Conservation (phyloP, 2,113 vertebrate species). For the Sisor rabdophorus region DNA sequence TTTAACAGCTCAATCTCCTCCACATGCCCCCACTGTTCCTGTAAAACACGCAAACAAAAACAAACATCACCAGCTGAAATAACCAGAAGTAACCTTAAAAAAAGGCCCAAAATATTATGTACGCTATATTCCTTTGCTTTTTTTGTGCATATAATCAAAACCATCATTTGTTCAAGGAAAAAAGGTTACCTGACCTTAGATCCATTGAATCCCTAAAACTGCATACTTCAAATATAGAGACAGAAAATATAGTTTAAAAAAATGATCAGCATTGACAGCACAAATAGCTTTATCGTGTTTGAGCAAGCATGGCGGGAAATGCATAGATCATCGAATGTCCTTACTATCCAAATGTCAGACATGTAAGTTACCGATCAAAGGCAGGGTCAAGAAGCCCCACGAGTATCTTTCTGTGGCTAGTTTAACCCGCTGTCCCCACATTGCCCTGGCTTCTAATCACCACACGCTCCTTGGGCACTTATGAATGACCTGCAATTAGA, state of each 20-base stretch:
- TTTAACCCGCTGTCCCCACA: conserved; percentile 30
- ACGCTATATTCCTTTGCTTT: background rate
- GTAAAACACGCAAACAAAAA: conserved; percentile 26
- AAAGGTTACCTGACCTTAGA: conserved; percentile 10
- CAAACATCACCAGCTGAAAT: background rate
- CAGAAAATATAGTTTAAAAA: conserved; percentile 3
- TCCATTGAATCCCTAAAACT: background rate
- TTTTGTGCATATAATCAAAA: background rate
- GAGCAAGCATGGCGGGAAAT: conserved; percentile 9
- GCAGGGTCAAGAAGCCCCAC: conserved; percentile 44
- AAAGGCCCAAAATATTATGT: background rate
- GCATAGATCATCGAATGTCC: conserved; percentile 17
- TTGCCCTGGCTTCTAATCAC: conserved; percentile 43
- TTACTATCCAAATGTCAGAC: conserved; percentile 29
- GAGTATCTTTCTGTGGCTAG: conserved; percentile 35
- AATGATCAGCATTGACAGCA: conserved; percentile 27
- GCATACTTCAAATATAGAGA: conserved; percentile 19
- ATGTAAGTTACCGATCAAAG: conserved; percentile 36
- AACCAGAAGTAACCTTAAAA: background rate
- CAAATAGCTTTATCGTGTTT: conserved; percentile 19
- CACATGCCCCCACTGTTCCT: conserved; percentile 83
- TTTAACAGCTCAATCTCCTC: conserved; percentile 92
- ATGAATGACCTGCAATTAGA: conserved; percentile 54
- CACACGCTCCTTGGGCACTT: conserved; percentile 42
- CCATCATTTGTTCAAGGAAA: background rate